Percentiles rank a stretch among this genome's conserved stretches.
Evolutionary conservation across 2,888 invertebrate species (phyloP).

Genomic region (Coecobrya sp.): DNA sequence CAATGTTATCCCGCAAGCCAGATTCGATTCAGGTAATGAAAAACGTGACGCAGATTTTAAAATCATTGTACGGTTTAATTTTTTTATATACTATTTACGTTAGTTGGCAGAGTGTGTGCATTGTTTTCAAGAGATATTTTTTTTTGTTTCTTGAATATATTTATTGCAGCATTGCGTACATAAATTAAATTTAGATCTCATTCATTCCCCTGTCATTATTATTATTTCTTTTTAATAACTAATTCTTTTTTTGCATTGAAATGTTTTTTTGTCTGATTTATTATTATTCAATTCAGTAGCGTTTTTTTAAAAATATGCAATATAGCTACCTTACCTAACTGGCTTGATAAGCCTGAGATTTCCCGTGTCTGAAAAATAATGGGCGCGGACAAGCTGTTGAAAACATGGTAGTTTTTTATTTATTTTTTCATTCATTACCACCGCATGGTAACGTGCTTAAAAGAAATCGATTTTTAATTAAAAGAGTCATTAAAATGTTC

Average conservation of each 20-base stretch:
- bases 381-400: not conserved
- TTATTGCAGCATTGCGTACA: not conserved
- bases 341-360: not conserved
- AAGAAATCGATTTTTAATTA: slow-evolving; percentile 69
- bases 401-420: too few relatives aligned
- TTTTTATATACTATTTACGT: too few relatives aligned
- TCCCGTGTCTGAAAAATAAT: not conserved
- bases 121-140: slow-evolving; percentile 18
- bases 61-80: too few relatives aligned
- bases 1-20: slow-evolving; percentile 56
- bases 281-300: slow-evolving; percentile 10
- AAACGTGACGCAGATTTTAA: slow-evolving; percentile 74
- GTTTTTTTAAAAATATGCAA: too few relatives aligned
- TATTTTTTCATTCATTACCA: not conserved
- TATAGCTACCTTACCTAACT: not conserved
- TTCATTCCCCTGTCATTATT: not conserved
- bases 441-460: slow-evolving; percentile 47
- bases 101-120: too few relatives aligned
- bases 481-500: slow-evolving; percentile 57
- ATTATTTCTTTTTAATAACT: slow-evolving; percentile 32
- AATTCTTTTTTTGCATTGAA: not conserved
- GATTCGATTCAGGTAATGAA: slow-evolving; percentile 71
- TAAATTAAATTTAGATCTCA: slow-evolving; percentile 32
- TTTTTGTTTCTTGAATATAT: not conserved
- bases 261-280: slow-evolving; percentile 29